These are phyloP conservation scores for Drosophila formosana DNA, from an alignment of 2,888 invertebrate species.

Conservation along the genomic window DNA sequence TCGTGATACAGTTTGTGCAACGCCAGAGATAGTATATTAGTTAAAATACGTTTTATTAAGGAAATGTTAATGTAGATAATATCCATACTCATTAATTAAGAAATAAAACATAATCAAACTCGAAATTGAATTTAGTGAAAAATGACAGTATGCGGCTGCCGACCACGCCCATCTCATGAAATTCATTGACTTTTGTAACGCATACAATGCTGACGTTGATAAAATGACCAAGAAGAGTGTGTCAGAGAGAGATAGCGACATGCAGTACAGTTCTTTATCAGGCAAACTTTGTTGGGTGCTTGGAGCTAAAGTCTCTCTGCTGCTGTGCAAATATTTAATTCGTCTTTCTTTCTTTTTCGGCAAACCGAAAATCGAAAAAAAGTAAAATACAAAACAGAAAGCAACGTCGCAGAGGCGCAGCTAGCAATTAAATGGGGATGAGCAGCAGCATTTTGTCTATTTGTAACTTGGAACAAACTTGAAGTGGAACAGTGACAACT, in stretches of 20 bases:
- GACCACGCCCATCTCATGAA: slow-evolving; percentile 44
- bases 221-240: slow-evolving; percentile 17
- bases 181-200: slow-evolving; percentile 55
- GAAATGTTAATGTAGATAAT: no score
- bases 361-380: slow-evolving; percentile 50
- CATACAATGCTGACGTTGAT: slow-evolving; percentile 27
- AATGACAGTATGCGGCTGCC: neutral
- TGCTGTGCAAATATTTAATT: slow-evolving; percentile 73
- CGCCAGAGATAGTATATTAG: no score
- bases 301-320: slow-evolving; percentile 32
- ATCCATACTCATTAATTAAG: no score
- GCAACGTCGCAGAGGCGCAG: slow-evolving; percentile 49
- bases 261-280: slow-evolving; percentile 73
- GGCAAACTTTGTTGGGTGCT: slow-evolving; percentile 32
- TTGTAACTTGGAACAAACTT: neutral
- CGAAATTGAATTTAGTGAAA: no score
- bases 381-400: slow-evolving; percentile 43
- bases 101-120: no score
- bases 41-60: no score
- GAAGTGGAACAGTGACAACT: neutral
- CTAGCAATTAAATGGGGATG: slow-evolving; percentile 1
- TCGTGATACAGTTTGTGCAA: no score
- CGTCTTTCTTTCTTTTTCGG: slow-evolving; percentile 19
- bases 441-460: neutral
- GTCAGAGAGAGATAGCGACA: slow-evolving; percentile 5